A percentile compares a stretch with the other conserved stretches of the same genome.
Conservation (phyloP, 2,797 vertebrate species). For the Rhincodon typus region DNA sequence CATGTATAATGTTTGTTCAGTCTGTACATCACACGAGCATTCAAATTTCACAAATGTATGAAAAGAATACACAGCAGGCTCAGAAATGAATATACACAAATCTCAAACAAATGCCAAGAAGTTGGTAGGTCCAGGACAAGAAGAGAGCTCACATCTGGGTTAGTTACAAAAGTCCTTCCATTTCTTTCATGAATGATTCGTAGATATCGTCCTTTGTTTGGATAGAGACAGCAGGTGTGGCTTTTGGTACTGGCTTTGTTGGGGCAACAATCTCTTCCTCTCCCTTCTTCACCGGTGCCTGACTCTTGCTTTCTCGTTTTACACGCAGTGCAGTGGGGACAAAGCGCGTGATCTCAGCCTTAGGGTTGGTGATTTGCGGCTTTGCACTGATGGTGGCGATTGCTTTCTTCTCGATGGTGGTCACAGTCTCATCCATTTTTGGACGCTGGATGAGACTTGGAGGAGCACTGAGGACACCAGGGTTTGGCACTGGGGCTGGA, state of each 20-base stretch:
- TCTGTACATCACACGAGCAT: background rate
- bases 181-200: constrained; percentile 98
- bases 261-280: constrained; percentile 57
- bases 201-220: constrained; percentile 98
- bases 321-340: constrained; percentile 87
- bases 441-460: constrained; percentile 85
- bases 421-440: constrained; percentile 65
- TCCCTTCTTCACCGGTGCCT: constrained; percentile 41
- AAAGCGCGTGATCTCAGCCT: constrained; percentile 90
- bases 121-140: constrained; percentile 37
- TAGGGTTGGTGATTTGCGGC: constrained; percentile 94
- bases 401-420: constrained; percentile 93
- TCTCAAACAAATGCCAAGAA: background rate
- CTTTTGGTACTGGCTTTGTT: constrained; percentile 52
- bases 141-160: constrained; percentile 42
- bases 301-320: constrained; percentile 71
- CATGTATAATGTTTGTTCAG: background rate
- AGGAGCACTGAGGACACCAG: constrained; percentile 86
- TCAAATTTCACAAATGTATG: background rate
- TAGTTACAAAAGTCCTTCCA: constrained; percentile 86
- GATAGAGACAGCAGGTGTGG: constrained; percentile 66
- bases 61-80: background rate
- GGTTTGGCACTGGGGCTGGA: constrained; percentile 58
- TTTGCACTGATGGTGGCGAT: constrained; percentile 94
- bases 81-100: background rate